Percentiles rank a stretch among this genome's conserved stretches.
These are phyloP conservation scores for Ophiodon elongatus DNA, from an alignment of 2,113 vertebrate genomes.

Conservation along the genomic window DNA sequence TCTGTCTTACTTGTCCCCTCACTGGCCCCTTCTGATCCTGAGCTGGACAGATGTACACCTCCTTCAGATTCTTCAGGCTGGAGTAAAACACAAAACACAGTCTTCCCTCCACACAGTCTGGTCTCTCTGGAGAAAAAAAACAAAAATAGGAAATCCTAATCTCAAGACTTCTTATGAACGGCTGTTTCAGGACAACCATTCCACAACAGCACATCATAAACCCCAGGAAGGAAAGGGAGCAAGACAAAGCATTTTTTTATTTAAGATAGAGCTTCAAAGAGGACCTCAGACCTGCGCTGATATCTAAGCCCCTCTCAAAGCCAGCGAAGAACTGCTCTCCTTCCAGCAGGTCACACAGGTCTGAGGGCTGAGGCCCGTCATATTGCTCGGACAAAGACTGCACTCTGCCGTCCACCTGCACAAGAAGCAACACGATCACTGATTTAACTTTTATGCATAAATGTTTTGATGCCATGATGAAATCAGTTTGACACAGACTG, in stretches of 20 bases:
- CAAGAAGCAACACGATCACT: conserved; percentile 15
- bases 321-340: conserved; percentile 97
- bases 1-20: conserved; percentile 90
- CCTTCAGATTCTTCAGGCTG: conserved; percentile 94
- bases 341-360: conserved; percentile 93
- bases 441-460: not conserved
- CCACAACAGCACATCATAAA: conserved; percentile 16
- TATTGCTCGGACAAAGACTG: conserved; percentile 88
- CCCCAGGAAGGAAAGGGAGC: conserved; percentile 3
- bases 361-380: conserved; percentile 94
- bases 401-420: conserved; percentile 88
- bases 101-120: conserved; percentile 90
- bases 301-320: conserved; percentile 92
- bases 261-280: conserved; percentile 24
- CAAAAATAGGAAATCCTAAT: conserved; percentile 9
- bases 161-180: not conserved
- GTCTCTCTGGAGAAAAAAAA: conserved; percentile 86
- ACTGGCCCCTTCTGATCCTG: conserved; percentile 86
- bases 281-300: conserved; percentile 87
- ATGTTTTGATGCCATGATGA: not conserved
- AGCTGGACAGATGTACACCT: conserved; percentile 90
- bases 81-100: conserved; percentile 94
- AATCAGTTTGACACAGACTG: not conserved
- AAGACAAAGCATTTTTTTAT: conserved; percentile 16
- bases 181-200: not conserved